A percentile compares a stretch with the other conserved stretches of the same genome.
phyloP scores from a whole-genome alignment of 1,140 invertebrate species.

The Thalassaphorura encarpata region DNA sequence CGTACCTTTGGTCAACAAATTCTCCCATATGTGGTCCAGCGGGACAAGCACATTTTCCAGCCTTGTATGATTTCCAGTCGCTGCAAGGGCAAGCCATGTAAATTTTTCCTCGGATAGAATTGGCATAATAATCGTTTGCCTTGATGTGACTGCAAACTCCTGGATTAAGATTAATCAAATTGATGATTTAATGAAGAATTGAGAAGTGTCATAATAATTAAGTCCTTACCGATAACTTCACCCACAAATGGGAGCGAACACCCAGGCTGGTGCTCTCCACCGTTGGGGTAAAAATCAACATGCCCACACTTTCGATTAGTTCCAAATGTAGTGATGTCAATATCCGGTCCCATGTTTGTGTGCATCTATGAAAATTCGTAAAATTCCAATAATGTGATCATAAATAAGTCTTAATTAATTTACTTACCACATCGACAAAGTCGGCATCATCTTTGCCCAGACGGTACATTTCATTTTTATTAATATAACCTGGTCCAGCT shows the following conservation, averaged over 20 bases:
- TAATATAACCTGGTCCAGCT: conserved; percentile 19
- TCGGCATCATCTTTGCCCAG: conserved; percentile 18
- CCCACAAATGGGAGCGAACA: conserved; percentile 16
- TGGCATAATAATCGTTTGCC: conserved; percentile 22
- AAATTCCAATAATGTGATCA: too few relatives aligned
- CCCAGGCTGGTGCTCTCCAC: conserved; percentile 24
- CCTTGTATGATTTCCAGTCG: conserved; percentile 3
- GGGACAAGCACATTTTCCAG: conserved; percentile 2
- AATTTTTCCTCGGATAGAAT: conserved; percentile 17
- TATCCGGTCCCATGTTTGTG: conserved; percentile 15
- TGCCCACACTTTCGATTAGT: conserved; percentile 4
- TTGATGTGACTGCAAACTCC: conserved; percentile 29
- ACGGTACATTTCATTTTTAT: conserved; percentile 1
- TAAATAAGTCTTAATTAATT: too few relatives aligned
- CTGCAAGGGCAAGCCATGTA: conserved; percentile 14
- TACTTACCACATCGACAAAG: conserved; percentile 27
- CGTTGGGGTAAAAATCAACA: conserved; percentile 22
- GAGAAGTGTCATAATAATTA: neutral
- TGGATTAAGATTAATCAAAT: neutral
- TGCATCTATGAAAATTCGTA: too few relatives aligned
- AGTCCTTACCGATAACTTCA: conserved; percentile 7
- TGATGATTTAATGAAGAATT: neutral
- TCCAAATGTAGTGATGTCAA: conserved; percentile 9
- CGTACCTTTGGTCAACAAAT: conserved; percentile 3
- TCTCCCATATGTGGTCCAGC: conserved; percentile 12